phyloP scores from a whole-genome alignment of 1,140 invertebrate genomes.

The Sesamia nonagrioides region DNA sequence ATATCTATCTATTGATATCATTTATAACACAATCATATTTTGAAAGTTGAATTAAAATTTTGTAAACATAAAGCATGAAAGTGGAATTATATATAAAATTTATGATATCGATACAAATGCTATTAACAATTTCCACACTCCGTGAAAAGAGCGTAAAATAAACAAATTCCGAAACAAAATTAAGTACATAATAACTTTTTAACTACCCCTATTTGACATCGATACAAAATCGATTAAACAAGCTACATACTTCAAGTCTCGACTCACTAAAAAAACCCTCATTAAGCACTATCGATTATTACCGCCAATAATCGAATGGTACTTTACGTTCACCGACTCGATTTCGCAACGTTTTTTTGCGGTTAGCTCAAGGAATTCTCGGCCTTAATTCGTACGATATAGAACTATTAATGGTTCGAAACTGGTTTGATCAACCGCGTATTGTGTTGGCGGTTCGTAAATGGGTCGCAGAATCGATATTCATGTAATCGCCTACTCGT shows the following conservation, averaged over 20 bases:
- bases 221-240: constrained; percentile 31
- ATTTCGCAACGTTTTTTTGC: constrained; percentile 25
- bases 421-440: constrained; percentile 29
- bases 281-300: constrained; percentile 47
- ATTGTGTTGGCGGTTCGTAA: constrained; percentile 42
- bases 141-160: not conserved
- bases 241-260: constrained; percentile 38
- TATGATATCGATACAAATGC: not conserved
- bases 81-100: not conserved
- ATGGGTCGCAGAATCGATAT: constrained; percentile 49
- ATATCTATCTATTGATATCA: no score
- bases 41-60: no score
- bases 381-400: constrained; percentile 3
- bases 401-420: constrained; percentile 17
- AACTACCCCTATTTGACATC: constrained; percentile 21
- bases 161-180: constrained; percentile 19
- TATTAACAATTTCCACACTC: not conserved
- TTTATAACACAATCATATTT: no score
- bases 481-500: constrained; percentile 46
- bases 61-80: not conserved
- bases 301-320: constrained; percentile 45
- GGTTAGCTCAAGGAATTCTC: not conserved
- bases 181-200: constrained; percentile 35
- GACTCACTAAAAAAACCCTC: constrained; percentile 39
- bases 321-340: constrained; percentile 34